Evolutionary conservation across 2,888 invertebrate genomes (phyloP).

Genomic region (Cybosia mesomella): DNA sequence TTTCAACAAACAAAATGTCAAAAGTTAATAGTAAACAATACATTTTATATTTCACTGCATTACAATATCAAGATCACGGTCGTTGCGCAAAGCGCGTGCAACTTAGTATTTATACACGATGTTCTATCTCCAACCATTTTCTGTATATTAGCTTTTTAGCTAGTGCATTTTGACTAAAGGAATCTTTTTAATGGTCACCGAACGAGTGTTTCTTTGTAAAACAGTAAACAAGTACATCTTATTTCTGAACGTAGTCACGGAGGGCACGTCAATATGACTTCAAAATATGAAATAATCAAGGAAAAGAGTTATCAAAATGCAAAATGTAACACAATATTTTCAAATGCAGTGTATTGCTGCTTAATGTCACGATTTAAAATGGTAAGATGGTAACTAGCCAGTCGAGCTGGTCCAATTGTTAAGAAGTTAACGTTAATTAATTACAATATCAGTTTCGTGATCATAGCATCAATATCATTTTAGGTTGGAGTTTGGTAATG

Average conservation of each 20-base stretch:
- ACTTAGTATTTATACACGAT: background rate
- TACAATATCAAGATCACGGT: conserved; percentile 7
- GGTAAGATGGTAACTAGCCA: background rate
- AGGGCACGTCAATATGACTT: background rate
- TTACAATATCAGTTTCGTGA: conserved; percentile 5
- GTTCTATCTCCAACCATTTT: too few species aligned
- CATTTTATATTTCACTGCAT: conserved; percentile 7
- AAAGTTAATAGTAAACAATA: conserved; percentile 1
- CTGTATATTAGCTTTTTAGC: background rate
- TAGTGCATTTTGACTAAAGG: background rate
- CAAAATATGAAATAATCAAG: too few species aligned
- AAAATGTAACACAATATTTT: background rate
- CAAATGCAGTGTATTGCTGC: background rate
- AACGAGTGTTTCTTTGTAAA: background rate
- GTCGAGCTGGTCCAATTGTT: background rate
- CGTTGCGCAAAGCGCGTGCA: too few species aligned
- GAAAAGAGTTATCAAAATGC: too few species aligned
- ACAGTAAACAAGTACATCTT: too few species aligned
- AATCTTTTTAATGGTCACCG: background rate
- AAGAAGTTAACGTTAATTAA: background rate
- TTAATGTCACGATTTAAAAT: background rate
- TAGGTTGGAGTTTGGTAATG: background rate
- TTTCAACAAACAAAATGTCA: background rate
- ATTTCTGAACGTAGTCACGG: too few species aligned
- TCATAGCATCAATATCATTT: background rate